Base-by-base conservation (phyloP, 2,888 invertebrate genomes). In the Agrochola lota region DNA sequence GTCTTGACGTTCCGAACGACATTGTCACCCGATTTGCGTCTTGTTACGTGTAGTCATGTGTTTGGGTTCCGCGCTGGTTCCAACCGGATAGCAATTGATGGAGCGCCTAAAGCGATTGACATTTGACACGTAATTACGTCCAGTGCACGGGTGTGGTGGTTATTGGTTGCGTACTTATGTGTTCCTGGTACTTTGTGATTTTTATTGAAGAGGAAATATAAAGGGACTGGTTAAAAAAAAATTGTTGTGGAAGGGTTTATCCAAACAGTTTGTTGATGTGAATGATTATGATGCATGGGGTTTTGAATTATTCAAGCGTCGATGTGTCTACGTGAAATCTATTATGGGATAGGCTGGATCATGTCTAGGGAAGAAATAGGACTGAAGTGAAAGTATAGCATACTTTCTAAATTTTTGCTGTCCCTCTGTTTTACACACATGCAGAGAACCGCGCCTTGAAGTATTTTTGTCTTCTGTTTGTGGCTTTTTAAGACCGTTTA, bases 101-200 rank as follows among this genome's bases (percentile, higher is more conserved):
- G 80, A 80, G 82, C 84, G 88, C 84, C 89, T 92, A 87, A 92
- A 91, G 85, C 90, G 88, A 91, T 94, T 94, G 94, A 94, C 94
- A 90, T 91, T 88, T 92, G 94, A 94, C 94, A 91, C 91, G 85
- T 85, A 89, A 85, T 90, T 87, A 87, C 86, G 85, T 81, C 79
- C 80, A 77, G 77, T 64, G 60, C 67, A 67, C 67, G 76, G 57
- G 73, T 43, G 75, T 35, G 43, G 71, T 62, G 74, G 72, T 70
- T 71, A 71, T 82, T 84, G 80, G 40, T 70, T 35, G 64, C 3
- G 35, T 20, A 52, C 55, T 26, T 35, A 77, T 82, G 70, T 35
- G 63, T 35, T 77, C 68, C 68, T 81, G 63, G 75, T 81, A 74
- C 9, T 67, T 71, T 60, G 59, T 55, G 60, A 69, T 59, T 76